phyloP scores from a whole-genome alignment of 2,888 invertebrate genomes.

The Chelonus formosanus region DNA sequence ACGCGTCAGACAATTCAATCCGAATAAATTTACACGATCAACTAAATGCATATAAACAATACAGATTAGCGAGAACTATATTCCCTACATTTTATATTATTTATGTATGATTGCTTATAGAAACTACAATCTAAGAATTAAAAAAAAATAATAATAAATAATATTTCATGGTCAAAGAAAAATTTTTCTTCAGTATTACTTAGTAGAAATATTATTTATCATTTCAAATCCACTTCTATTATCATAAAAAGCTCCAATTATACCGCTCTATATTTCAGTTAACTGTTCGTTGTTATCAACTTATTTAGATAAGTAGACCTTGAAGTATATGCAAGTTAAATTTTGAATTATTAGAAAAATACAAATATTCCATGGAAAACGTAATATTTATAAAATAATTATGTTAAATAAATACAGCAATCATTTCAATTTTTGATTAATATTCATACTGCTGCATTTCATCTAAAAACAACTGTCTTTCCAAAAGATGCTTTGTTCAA shows the following conservation, averaged over 20 bases:
- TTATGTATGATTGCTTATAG: too few relatives aligned
- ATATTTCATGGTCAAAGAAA: not conserved
- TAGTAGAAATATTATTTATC: too few relatives aligned
- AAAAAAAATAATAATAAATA: not conserved
- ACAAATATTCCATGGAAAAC: not conserved
- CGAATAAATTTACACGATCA: not conserved
- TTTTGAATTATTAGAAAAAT: too few relatives aligned
- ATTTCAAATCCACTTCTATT: not conserved
- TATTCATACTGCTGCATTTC: too few relatives aligned
- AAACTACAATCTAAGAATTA: too few relatives aligned
- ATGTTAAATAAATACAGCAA: too few relatives aligned
- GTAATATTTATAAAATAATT: not conserved
- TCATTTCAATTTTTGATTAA: too few relatives aligned
- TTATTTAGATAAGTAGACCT: constrained; percentile 1
- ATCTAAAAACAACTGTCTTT: too few relatives aligned
- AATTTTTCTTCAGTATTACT: not conserved
- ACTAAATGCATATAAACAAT: not conserved
- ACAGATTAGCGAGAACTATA: too few relatives aligned
- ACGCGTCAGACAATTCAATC: constrained; percentile 18
- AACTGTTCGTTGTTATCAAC: not conserved
- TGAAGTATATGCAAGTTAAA: not conserved
- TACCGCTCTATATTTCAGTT: not conserved
- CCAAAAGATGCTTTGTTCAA: too few relatives aligned
- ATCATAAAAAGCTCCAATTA: not conserved
- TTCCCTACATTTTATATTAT: too few relatives aligned